A percentile compares a stretch with the other conserved stretches of the same genome.
Evolutionary conservation across 1,140 invertebrate species (phyloP).

Genomic region (Ceratitis capitata): DNA sequence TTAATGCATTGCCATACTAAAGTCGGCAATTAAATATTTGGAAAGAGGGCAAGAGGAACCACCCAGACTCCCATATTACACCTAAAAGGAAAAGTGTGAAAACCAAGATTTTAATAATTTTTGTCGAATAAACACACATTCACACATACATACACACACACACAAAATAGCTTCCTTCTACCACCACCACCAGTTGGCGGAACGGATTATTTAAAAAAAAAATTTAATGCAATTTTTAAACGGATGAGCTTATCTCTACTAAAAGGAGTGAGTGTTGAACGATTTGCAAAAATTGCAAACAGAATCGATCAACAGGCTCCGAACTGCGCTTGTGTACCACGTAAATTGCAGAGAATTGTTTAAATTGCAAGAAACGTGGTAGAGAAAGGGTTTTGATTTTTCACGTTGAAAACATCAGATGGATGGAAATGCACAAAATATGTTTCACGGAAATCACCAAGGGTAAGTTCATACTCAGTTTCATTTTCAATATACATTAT

Average conservation of each 20-base stretch:
- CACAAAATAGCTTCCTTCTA: neutral
- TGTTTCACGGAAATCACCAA: conserved; percentile 67
- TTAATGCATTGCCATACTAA: neutral
- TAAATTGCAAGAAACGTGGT: neutral
- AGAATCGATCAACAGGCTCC: conserved; percentile 22
- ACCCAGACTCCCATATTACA: neutral
- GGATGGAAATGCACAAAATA: conserved; percentile 67
- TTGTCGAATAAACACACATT: neutral
- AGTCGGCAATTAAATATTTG: neutral
- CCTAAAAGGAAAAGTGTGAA: neutral
- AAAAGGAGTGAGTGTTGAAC: conserved; percentile 2
- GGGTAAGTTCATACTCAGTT: conserved; percentile 61
- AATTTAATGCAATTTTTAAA: neutral
- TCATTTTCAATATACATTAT: too few relatives aligned
- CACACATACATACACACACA: neutral
- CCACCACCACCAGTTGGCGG: neutral
- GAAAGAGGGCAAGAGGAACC: neutral
- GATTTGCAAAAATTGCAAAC: neutral
- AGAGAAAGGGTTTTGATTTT: conserved; percentile 43
- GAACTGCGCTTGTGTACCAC: neutral
- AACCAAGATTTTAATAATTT: neutral
- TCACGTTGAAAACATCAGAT: conserved; percentile 62
- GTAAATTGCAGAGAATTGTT: neutral
- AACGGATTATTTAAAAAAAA: neutral
- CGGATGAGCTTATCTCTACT: neutral